Base-by-base conservation (phyloP, 2,888 invertebrate species). In the Cyclophora punctaria region DNA sequence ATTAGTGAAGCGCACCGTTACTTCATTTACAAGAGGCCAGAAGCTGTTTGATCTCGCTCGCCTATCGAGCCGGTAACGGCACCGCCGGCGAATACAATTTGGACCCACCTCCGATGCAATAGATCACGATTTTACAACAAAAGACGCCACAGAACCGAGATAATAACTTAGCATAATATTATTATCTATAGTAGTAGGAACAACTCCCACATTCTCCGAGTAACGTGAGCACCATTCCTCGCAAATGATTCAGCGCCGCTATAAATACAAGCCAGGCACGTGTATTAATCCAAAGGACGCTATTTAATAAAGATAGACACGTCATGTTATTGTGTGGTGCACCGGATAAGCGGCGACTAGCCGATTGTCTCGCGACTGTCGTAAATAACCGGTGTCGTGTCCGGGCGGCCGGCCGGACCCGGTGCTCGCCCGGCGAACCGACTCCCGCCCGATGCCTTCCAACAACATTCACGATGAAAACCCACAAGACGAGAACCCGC, bases 311-410 rank as follows among this genome's bases (percentile, higher is more conserved):
- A 83, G 82, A 80, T 76, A 75, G 77, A 75, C 83, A 83, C 87
- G 86, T 86, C 87, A 84, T 80, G 80, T 83, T 78, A 84, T 84
- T 83, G 85, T 84, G 83, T 71, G 73, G 75, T 76, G 77, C 79
- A 86, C 87, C 87, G 87, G 87, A 88, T 86, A 85, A 83, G 78
- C 83, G 72, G 77, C 80, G 73, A 74, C 80, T 78, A 77, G 80
- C 73, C 84, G 83, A 88, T 87, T 86, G 87, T 87, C 81, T 83
- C 77, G 77, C 79, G 73, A 71, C 78, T 77, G 76, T 86, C 86
- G 86, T 88, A 88, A 88, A 88, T 88, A 84, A 88, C 85, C 75
- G 77, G 75, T 68, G 60, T 70, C 69, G 74, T 84, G 85, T 86
- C 86, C 85, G 86, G 85, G 75, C 71, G 73, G 67, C 75, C 73